A percentile compares a stretch with the other conserved stretches of the same genome.
Conservation (phyloP, 2,113 vertebrate species). For the Brienomyrus brachyistius region DNA sequence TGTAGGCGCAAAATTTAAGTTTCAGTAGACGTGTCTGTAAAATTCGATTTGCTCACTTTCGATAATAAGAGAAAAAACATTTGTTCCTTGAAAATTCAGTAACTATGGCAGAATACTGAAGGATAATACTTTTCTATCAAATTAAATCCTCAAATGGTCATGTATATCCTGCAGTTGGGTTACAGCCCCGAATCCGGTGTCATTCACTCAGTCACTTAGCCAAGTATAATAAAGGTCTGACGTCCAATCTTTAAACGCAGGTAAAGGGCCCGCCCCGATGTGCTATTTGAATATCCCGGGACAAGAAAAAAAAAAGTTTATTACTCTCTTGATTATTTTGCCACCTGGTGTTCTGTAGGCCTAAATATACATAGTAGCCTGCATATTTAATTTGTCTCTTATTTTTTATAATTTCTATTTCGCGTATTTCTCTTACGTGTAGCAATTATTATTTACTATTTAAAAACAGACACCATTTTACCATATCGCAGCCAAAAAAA, state of each 20-base stretch:
- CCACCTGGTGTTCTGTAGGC: constrained; percentile 65
- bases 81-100: constrained; percentile 37
- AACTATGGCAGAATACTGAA: constrained; percentile 43
- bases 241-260: constrained; percentile 50
- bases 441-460: neutral
- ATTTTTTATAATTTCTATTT: neutral
- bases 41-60: neutral
- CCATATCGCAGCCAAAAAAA: neutral
- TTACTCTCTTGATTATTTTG: constrained; percentile 49
- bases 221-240: constrained; percentile 38
- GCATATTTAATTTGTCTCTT: neutral
- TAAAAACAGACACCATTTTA: neutral
- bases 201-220: constrained; percentile 25
- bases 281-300: constrained; percentile 50
- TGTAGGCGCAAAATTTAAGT: neutral
- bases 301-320: constrained; percentile 41
- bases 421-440: neutral
- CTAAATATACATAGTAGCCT: neutral
- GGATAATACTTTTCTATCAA: constrained; percentile 16
- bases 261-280: constrained; percentile 42
- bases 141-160: constrained; percentile 28
- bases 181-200: neutral
- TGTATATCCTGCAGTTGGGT: constrained; percentile 16
- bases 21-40: neutral
- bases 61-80: constrained; percentile 23